Conservation (phyloP, 1,140 invertebrate species). For the Sipha flava region DNA sequence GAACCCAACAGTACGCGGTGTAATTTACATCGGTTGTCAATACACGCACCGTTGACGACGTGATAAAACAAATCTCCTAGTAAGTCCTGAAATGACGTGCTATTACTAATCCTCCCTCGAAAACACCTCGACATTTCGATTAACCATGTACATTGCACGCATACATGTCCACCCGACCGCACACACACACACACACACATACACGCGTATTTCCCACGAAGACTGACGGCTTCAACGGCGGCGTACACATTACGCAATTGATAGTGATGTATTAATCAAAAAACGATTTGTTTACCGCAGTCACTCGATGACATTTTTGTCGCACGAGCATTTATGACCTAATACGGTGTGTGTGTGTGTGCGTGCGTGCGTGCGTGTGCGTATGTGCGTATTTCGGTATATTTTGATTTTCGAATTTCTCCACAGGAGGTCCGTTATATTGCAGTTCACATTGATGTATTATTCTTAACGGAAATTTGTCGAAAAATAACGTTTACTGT, state of each 20-base stretch:
- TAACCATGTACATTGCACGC: neutral
- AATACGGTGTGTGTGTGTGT: too few species aligned
- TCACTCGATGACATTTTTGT: neutral
- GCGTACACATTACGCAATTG: neutral
- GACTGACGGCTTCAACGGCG: neutral
- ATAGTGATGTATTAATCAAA: neutral
- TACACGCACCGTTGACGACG: neutral
- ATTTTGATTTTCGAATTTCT: neutral
- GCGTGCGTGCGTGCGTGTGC: too few species aligned
- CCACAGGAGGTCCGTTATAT: too few species aligned
- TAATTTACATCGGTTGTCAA: constrained; percentile 4
- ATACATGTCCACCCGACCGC: too few species aligned
- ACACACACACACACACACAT: too few species aligned
- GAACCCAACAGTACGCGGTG: neutral
- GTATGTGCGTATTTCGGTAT: neutral
- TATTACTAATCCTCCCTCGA: neutral
- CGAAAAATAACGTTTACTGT: too few species aligned
- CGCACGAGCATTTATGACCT: neutral
- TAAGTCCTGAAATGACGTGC: constrained; percentile 4
- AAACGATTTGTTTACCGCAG: neutral
- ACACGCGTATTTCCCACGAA: neutral
- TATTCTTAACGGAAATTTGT: too few species aligned
- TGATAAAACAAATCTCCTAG: constrained; percentile 7
- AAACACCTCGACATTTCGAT: constrained; percentile 7
- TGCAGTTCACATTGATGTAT: too few species aligned